phyloP scores from a whole-genome alignment of 2,888 invertebrate species.

The Drosophila monieri region DNA sequence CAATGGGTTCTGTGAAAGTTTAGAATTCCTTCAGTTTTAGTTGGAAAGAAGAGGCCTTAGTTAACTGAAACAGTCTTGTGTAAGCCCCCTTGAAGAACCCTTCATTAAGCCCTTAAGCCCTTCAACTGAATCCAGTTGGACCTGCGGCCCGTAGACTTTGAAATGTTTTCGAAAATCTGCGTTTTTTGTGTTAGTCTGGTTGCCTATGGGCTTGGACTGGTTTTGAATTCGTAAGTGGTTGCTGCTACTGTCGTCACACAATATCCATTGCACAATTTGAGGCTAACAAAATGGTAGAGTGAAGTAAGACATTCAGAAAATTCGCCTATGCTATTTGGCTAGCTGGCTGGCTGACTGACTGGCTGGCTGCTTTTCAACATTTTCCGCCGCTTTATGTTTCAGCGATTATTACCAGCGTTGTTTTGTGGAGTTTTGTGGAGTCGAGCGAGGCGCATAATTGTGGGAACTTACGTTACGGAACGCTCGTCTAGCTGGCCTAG shows the following conservation, averaged over 20 bases:
- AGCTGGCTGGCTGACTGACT: conserved; percentile 31
- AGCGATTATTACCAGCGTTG: conserved; percentile 71
- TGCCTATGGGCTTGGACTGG: conserved; percentile 25
- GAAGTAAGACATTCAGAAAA: conserved; percentile 65
- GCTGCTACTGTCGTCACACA: conserved; percentile 39
- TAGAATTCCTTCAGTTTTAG: not conserved
- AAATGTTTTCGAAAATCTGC: conserved; percentile 25
- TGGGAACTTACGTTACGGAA: conserved; percentile 77
- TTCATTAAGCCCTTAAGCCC: conserved; percentile 24
- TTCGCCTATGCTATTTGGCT: conserved; percentile 29
- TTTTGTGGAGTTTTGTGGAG: conserved; percentile 45
- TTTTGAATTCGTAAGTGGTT: conserved; percentile 27
- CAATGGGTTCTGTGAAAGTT: too few relatives aligned
- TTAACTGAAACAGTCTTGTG: conserved; percentile 6
- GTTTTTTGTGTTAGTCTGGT: not conserved
- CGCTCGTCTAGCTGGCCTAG: conserved; percentile 62
- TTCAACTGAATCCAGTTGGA: conserved; percentile 27
- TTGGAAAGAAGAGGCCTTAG: not conserved
- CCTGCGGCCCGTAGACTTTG: conserved; percentile 22
- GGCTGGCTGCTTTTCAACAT: conserved; percentile 67
- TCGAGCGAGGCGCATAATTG: conserved; percentile 72
- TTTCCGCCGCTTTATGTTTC: conserved; percentile 72
- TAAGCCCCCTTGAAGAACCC: conserved; percentile 28
- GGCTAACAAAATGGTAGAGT: conserved; percentile 40
- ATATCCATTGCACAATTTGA: conserved; percentile 62